Conservation (phyloP, 30 jellyfish, hydroid and myxozoan genomes). For the Aurelia sp. region DNA sequence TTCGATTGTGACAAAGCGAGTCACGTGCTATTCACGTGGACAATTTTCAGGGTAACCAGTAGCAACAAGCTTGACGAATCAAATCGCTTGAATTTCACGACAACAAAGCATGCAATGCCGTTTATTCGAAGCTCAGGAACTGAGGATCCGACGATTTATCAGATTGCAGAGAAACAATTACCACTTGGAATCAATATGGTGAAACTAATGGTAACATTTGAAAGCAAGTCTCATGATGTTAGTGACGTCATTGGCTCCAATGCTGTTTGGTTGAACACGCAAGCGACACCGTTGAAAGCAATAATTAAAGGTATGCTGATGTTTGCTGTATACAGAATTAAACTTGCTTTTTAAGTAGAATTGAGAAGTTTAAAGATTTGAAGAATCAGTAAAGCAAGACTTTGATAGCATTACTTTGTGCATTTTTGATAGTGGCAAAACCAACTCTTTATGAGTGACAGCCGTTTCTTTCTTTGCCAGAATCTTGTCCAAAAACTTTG, state of each 20-base stretch:
- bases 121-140: conserved; percentile 46
- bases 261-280: conserved; percentile 70
- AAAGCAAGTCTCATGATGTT: conserved; percentile 68
- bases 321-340: too few relatives aligned
- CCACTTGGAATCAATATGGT: conserved; percentile 71
- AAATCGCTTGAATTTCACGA: conserved; percentile 18
- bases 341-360: too few relatives aligned
- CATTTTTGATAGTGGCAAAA: too few relatives aligned
- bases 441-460: too few relatives aligned
- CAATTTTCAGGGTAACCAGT: conserved; percentile 13
- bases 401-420: too few relatives aligned
- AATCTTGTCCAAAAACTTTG: too few relatives aligned
- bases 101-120: conserved; percentile 63
- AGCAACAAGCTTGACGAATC: conserved; percentile 1
- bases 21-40: conserved; percentile 81
- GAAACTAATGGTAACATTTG: conserved; percentile 58
- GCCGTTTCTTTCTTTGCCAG: too few relatives aligned
- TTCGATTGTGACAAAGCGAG: conserved; percentile 75
- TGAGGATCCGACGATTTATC: conserved; percentile 69
- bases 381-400: too few relatives aligned
- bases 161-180: conserved; percentile 59
- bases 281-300: conserved; percentile 79
- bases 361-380: too few relatives aligned
- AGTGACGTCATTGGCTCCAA: conserved; percentile 50
- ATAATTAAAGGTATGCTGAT: conserved; percentile 59